These are phyloP conservation scores for Euplexia lucipara DNA, from an alignment of 2,888 invertebrate genomes.

Conservation along the genomic window DNA sequence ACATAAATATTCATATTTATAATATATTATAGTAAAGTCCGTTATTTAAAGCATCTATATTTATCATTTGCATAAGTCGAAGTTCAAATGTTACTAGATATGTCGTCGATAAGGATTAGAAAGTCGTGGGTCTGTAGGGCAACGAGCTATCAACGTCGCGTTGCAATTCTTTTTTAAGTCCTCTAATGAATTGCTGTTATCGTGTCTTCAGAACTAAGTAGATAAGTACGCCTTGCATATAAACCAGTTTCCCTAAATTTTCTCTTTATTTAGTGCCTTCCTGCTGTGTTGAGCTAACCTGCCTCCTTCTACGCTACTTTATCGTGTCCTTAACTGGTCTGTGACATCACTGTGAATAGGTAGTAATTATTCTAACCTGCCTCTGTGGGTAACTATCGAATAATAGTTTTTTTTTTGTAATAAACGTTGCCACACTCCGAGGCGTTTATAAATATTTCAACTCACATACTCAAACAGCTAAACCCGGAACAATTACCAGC, in stretches of 20 bases:
- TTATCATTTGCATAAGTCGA: slow-evolving; percentile 35
- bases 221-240: not conserved
- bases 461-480: too few species aligned
- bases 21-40: slow-evolving; percentile 16
- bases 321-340: slow-evolving; percentile 1
- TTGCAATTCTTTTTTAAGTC: slow-evolving; percentile 21
- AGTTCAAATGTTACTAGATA: slow-evolving; percentile 33
- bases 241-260: not conserved
- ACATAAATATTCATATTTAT: slow-evolving; percentile 35
- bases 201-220: not conserved
- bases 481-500: too few species aligned
- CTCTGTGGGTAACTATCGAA: too few species aligned
- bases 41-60: slow-evolving; percentile 32
- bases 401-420: too few species aligned
- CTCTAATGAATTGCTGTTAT: slow-evolving; percentile 12
- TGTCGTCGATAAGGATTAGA: slow-evolving; percentile 35
- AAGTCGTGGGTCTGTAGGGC: slow-evolving; percentile 25
- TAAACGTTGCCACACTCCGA: too few species aligned
- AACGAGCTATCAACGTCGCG: slow-evolving; percentile 4
- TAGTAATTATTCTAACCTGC: too few species aligned
- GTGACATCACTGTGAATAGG: too few species aligned
- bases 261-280: not conserved
- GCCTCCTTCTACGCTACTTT: not conserved
- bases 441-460: too few species aligned
- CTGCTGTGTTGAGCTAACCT: not conserved